These are phyloP conservation scores for Platycheirus rosarum DNA, from an alignment of 2,888 invertebrate species.

Conservation along the genomic window DNA sequence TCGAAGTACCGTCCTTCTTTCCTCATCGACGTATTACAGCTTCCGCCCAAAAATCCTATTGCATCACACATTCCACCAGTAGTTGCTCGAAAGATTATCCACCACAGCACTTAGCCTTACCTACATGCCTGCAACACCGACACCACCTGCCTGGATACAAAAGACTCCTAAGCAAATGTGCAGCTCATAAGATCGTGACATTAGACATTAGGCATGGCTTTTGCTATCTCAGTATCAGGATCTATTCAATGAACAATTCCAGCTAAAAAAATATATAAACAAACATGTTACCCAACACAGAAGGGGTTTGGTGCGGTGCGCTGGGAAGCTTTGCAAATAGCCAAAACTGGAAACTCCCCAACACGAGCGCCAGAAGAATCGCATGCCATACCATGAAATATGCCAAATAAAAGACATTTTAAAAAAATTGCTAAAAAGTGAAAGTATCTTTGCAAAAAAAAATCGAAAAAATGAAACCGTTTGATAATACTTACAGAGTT, in stretches of 20 bases:
- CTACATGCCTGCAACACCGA: slow-evolving; percentile 3
- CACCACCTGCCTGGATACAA: slow-evolving; percentile 48
- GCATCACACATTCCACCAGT: slow-evolving; percentile 58
- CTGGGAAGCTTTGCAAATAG: slow-evolving; percentile 17
- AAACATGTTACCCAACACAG: slow-evolving; percentile 56
- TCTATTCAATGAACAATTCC: slow-evolving; percentile 63
- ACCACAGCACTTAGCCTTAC: slow-evolving; percentile 7
- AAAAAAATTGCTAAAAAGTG: slow-evolving; percentile 61
- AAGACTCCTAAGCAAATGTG: slow-evolving; percentile 69
- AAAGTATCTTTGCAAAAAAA: slow-evolving; percentile 59
- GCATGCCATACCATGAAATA: slow-evolving; percentile 54
- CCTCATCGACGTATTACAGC: slow-evolving; percentile 37
- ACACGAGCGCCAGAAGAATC: slow-evolving; percentile 29
- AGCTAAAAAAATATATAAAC: slow-evolving; percentile 35
- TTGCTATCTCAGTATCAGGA: slow-evolving; percentile 53
- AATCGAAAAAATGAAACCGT: slow-evolving; percentile 52
- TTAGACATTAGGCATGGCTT: slow-evolving; percentile 62
- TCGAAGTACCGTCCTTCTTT: slow-evolving; percentile 45
- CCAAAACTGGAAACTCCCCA: slow-evolving; percentile 30
- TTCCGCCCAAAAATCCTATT: slow-evolving; percentile 62
- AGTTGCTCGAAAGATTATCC: slow-evolving; percentile 44
- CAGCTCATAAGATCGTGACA: slow-evolving; percentile 72
- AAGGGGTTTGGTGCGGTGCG: background rate
- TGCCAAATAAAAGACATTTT: slow-evolving; percentile 50
- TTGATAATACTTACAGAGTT: slow-evolving; percentile 51